phyloP scores from a whole-genome alignment of 2,888 invertebrate species.

The Drosophila trichaetosa region DNA sequence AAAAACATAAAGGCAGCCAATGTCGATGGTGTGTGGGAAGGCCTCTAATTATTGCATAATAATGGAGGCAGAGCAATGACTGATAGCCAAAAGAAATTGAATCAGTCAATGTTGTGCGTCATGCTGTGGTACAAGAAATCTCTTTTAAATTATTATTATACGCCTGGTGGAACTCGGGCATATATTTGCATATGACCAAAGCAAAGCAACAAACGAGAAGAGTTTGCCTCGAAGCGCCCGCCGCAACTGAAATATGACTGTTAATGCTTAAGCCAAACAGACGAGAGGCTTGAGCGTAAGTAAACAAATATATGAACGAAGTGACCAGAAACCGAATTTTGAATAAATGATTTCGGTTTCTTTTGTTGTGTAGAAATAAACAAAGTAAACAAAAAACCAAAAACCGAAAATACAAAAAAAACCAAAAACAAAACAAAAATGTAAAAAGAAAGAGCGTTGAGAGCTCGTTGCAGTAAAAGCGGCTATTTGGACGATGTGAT shows the following conservation, averaged over 20 bases:
- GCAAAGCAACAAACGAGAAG: constrained; percentile 32
- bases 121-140: constrained; percentile 17
- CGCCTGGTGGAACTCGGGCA: constrained; percentile 6
- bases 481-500: constrained; percentile 27
- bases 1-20: neutral
- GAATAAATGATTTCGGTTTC: constrained; percentile 78
- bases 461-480: constrained; percentile 63
- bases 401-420: constrained; percentile 25
- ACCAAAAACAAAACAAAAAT: constrained; percentile 22
- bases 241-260: constrained; percentile 47
- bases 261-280: constrained; percentile 60
- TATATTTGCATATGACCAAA: constrained; percentile 60
- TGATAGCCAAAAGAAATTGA: constrained; percentile 39
- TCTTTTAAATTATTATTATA: constrained; percentile 29
- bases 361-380: constrained; percentile 54
- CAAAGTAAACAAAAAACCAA: constrained; percentile 58
- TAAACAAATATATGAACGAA: constrained; percentile 68
- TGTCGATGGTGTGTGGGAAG: constrained; percentile 29
- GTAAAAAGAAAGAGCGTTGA: constrained; percentile 44
- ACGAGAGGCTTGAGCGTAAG: constrained; percentile 33
- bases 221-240: constrained; percentile 35
- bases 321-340: constrained; percentile 66
- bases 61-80: constrained; percentile 44
- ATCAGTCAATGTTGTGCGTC: constrained; percentile 44
- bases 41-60: constrained; percentile 59